Percentiles rank a stretch among this genome's conserved stretches.
Evolutionary conservation across 2,888 invertebrate genomes (phyloP).

Genomic region (Drosophila demipolita): DNA sequence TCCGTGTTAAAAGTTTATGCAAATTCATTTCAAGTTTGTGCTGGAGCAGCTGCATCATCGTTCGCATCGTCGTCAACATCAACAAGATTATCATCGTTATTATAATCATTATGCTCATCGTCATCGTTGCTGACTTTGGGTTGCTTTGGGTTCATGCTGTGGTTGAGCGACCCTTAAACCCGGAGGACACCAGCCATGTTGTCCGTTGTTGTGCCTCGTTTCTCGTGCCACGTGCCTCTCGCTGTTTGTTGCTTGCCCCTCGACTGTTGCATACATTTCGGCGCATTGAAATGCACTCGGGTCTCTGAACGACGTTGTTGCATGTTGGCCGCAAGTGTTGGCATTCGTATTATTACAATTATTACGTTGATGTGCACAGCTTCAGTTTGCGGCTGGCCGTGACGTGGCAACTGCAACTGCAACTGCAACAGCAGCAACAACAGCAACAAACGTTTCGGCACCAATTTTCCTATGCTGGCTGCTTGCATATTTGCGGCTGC

Average conservation of each 20-base stretch:
- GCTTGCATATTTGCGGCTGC: slow-evolving; percentile 66
- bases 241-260: background rate
- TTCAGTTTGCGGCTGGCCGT: slow-evolving; percentile 42
- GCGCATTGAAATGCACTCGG: slow-evolving; percentile 39
- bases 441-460: slow-evolving; percentile 1
- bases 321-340: slow-evolving; percentile 71
- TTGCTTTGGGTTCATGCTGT: slow-evolving; percentile 47
- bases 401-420: background rate
- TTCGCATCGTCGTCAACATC: slow-evolving; percentile 3
- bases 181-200: slow-evolving; percentile 31
- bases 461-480: slow-evolving; percentile 23
- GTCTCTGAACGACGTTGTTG: slow-evolving; percentile 29
- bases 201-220: slow-evolving; percentile 20
- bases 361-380: slow-evolving; percentile 75
- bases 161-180: slow-evolving; percentile 58
- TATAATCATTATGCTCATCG: background rate
- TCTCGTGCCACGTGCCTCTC: background rate
- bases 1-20: slow-evolving; percentile 72
- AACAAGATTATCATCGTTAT: background rate
- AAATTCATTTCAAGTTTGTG: slow-evolving; percentile 74
- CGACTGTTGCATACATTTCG: slow-evolving; percentile 38
- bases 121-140: slow-evolving; percentile 33
- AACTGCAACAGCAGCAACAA: too few species aligned
- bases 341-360: slow-evolving; percentile 77
- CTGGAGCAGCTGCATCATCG: slow-evolving; percentile 42